Evolutionary conservation across 1,140 invertebrate genomes (phyloP), one percentile per base, ranked within the genome.

Genomic region (Ceratosolen fusciceps): DNA sequence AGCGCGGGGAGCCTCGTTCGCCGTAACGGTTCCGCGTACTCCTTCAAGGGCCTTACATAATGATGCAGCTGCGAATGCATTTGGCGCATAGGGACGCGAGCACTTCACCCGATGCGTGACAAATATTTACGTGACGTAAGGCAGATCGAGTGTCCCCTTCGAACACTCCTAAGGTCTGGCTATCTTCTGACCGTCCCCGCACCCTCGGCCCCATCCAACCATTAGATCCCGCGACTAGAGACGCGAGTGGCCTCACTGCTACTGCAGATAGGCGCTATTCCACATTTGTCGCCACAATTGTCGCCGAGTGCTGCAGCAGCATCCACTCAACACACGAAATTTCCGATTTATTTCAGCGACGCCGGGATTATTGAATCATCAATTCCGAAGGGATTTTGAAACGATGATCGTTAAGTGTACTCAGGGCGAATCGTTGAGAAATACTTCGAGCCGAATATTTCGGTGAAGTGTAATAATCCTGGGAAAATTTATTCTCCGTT

Each of bases 51-150:
- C 37, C 39, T 76, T 76, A 67, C 47, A 29, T 54, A 76, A 67
- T n/a, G n/a, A n/a, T 34, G 19, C 60, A n/a, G 47, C 21, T 37
- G 14, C 60, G 34, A 34, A 21, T 26, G 60, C 29, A 31, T 68
- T 1, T 24, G 52, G n/a, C 56, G 29, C 37, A 76, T 31, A n/a
- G 43, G 56, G 24, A 26, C 14, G 37, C 56, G 34, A 54, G 52
- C 65, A 65, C 31, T 9, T 39, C 70, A 14, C 49, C 26, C 19
- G 68, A 78, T 62, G 31, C 71, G 5, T 71, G 71, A 67, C 43
- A 56, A 74, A 79, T 74, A 79, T 79, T 74, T 43, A 19, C 47
- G 39, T 79, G 73, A 43, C 10, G 60, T 39, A 79, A 79, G 26
- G 43, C 39, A 47, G 74, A 56, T 68, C 60, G 43, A 60, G 31